These are phyloP conservation scores for Pelecanoides urinatrix DNA, from an alignment of 2,113 vertebrate genomes.

Conservation along the genomic window DNA sequence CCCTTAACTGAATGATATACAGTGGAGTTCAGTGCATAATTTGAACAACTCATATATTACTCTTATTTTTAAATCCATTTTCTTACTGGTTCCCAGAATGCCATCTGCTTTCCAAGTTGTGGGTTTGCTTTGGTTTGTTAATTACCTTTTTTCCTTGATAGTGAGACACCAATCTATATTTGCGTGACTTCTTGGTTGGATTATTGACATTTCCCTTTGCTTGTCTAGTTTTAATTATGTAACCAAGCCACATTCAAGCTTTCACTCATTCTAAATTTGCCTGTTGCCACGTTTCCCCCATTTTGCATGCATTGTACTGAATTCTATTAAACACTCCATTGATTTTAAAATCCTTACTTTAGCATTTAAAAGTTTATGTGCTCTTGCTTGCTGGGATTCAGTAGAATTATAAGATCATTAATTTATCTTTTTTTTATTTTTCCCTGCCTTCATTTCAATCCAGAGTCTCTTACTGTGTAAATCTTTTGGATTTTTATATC, in stretches of 20 bases:
- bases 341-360: constrained; percentile 67
- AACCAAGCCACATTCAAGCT: constrained; percentile 2
- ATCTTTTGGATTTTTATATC: neutral
- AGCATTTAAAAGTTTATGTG: constrained; percentile 54
- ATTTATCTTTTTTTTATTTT: neutral
- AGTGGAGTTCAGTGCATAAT: neutral
- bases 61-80: neutral
- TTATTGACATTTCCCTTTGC: neutral
- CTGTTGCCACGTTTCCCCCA: neutral
- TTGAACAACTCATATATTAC: neutral
- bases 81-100: neutral
- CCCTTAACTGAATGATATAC: neutral
- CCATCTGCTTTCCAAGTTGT: neutral
- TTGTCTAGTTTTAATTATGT: constrained; percentile 42
- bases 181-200: neutral
- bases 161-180: neutral
- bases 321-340: constrained; percentile 65
- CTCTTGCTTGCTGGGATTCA: constrained; percentile 9
- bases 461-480: neutral
- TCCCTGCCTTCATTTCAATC: neutral
- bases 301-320: constrained; percentile 34
- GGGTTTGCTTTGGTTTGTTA: neutral
- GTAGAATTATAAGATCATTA: neutral
- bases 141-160: neutral
- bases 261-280: constrained; percentile 32